phyloP scores from a whole-genome alignment of 2,888 invertebrate species.

The Leptogaster cylindrica region DNA sequence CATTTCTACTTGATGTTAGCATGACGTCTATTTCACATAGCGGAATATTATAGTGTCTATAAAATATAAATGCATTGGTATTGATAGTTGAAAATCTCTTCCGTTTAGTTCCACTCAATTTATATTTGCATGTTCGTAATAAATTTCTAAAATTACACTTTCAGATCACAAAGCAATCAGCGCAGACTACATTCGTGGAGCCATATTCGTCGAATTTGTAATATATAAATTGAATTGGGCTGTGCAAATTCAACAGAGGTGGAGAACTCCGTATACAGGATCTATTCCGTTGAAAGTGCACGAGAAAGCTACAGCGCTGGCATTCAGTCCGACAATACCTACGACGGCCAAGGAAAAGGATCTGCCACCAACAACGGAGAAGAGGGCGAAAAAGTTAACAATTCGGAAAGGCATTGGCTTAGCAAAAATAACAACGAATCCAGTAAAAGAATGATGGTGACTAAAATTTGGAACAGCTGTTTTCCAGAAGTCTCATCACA shows the following conservation, averaged over 20 bases:
- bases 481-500: slow-evolving; percentile 61
- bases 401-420: slow-evolving; percentile 24
- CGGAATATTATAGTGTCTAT: too few relatives aligned
- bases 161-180: background rate
- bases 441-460: slow-evolving; percentile 60
- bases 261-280: slow-evolving; percentile 35
- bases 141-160: slow-evolving; percentile 5
- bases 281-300: slow-evolving; percentile 9
- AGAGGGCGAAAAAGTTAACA: background rate
- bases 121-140: too few relatives aligned
- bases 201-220: background rate
- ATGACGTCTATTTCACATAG: too few relatives aligned
- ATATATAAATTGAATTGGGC: background rate
- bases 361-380: slow-evolving; percentile 1
- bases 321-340: background rate
- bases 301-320: slow-evolving; percentile 28
- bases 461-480: slow-evolving; percentile 62
- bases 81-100: too few relatives aligned
- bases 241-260: slow-evolving; percentile 13
- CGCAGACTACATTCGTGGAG: background rate
- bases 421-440: background rate
- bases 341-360: slow-evolving; percentile 18
- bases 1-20: too few relatives aligned
- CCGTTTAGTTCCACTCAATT: too few relatives aligned
- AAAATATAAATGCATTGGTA: too few relatives aligned